Evolutionary conservation across 2,797 vertebrate species (phyloP).

Genomic region (Tragelaphus eurycerus): DNA sequence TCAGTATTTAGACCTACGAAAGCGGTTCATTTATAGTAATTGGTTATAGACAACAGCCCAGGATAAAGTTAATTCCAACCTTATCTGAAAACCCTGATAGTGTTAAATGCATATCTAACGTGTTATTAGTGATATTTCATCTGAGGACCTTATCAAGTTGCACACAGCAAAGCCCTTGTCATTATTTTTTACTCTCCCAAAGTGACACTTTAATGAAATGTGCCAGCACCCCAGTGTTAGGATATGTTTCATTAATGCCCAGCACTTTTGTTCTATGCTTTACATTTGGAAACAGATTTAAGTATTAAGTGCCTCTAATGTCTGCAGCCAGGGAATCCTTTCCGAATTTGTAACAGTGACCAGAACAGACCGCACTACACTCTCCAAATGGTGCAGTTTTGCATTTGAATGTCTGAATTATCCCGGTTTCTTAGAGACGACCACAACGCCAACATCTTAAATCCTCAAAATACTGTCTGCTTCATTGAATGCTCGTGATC

Average conservation of each 20-base stretch:
- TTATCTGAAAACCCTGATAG: not conserved
- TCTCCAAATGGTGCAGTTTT: conserved; percentile 90
- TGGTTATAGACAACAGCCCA: not conserved
- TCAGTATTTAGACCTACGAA: not conserved
- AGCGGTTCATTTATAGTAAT: conserved; percentile 50
- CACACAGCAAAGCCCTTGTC: conserved; percentile 78
- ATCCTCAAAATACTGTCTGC: conserved; percentile 95
- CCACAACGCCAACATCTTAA: conserved; percentile 92
- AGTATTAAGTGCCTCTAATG: conserved; percentile 89
- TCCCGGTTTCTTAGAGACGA: conserved; percentile 90
- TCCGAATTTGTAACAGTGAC: conserved; percentile 89
- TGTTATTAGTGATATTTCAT: conserved; percentile 78
- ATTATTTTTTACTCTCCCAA: conserved; percentile 84
- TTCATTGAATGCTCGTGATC: conserved; percentile 89
- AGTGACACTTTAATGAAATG: conserved; percentile 82
- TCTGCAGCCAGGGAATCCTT: conserved; percentile 87
- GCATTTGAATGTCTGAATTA: conserved; percentile 93
- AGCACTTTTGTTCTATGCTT: conserved; percentile 88
- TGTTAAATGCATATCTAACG: conserved; percentile 48
- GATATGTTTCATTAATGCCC: conserved; percentile 86
- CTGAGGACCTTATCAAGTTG: conserved; percentile 64
- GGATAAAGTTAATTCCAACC: conserved; percentile 67
- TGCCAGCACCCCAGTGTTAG: conserved; percentile 75
- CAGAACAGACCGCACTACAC: conserved; percentile 90
- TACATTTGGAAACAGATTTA: conserved; percentile 91